Evolutionary conservation across 37 sponge, comb jelly and placozoan species (phyloP).

Genomic region (Bolinopsis microptera): DNA sequence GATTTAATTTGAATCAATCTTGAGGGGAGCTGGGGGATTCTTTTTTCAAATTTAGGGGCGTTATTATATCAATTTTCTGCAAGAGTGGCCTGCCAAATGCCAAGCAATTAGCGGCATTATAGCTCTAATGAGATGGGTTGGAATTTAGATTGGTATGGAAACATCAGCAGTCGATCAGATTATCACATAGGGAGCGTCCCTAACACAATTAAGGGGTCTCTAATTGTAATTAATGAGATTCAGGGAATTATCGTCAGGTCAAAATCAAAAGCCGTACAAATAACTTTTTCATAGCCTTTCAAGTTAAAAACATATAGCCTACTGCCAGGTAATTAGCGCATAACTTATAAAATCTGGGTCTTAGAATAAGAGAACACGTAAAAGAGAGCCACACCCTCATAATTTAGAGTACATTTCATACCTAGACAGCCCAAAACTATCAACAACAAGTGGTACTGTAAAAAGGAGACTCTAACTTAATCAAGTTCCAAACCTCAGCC

Average conservation of each 20-base stretch:
- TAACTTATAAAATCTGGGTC: background rate
- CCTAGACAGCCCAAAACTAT: background rate
- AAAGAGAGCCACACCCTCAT: background rate
- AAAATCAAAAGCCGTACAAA: background rate
- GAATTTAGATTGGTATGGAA: background rate
- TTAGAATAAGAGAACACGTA: background rate
- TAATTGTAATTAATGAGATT: background rate
- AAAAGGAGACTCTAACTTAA: conserved; percentile 32
- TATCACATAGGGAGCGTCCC: background rate
- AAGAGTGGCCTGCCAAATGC: no score
- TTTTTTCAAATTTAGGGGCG: no score
- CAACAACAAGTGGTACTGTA: background rate
- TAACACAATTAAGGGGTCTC: background rate
- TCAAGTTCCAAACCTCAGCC: conserved; percentile 61
- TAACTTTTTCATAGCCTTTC: background rate
- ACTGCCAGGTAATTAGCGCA: background rate
- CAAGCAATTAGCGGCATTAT: no score
- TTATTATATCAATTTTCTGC: no score
- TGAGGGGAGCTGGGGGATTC: no score
- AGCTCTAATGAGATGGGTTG: background rate
- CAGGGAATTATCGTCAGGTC: background rate
- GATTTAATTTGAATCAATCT: no score
- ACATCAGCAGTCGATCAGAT: background rate
- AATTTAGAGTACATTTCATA: background rate
- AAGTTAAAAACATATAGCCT: background rate